phyloP scores from a whole-genome alignment of 2,797 vertebrate genomes.

The Aphelocoma californica region DNA sequence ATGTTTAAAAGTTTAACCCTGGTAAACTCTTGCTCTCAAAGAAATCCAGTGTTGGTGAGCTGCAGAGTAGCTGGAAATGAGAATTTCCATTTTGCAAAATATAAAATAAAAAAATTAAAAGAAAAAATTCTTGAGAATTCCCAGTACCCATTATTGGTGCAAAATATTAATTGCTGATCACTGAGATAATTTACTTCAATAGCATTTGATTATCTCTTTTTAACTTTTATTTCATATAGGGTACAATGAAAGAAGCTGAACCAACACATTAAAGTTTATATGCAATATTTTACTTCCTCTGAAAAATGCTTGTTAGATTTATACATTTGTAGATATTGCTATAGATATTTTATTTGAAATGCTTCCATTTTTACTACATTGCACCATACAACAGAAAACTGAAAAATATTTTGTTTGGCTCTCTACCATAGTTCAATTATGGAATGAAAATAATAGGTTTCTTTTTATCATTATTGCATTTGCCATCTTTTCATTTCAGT shows the following conservation, averaged over 20 bases:
- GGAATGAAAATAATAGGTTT: background rate
- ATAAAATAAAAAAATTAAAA: background rate
- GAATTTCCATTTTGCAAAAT: background rate
- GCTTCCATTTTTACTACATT: background rate
- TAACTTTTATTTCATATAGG: background rate
- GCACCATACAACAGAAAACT: background rate
- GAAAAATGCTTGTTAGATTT: background rate
- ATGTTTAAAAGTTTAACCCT: background rate
- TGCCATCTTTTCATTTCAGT: background rate
- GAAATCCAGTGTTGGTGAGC: background rate
- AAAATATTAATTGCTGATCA: background rate
- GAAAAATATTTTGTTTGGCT: background rate
- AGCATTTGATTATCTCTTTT: background rate
- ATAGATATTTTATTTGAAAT: background rate
- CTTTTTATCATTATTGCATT: background rate
- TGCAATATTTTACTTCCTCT: background rate
- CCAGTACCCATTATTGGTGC: background rate
- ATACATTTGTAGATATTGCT: background rate
- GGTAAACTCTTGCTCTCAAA: background rate
- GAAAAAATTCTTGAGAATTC: background rate
- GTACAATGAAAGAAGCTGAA: background rate
- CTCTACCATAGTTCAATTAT: background rate
- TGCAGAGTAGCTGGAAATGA: background rate
- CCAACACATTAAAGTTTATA: background rate
- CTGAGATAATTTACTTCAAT: background rate